Base-by-base conservation (phyloP, 1,140 invertebrate genomes). In the Ditylenchus dipsaci region DNA sequence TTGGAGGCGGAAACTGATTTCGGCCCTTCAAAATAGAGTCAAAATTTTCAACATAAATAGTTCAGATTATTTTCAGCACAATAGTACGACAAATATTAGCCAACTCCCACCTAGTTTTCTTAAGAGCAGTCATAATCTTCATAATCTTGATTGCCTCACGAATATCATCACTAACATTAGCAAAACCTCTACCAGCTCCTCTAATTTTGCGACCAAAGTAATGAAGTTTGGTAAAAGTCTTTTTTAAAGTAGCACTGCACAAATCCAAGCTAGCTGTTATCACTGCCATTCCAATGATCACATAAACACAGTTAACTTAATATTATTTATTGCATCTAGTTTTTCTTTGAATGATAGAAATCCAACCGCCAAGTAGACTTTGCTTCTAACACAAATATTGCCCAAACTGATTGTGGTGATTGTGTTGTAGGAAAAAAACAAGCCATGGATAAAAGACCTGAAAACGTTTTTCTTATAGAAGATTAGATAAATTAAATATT, bases 351-450 rank as follows among this genome's bases (percentile, higher is more conserved):
- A n/a, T n/a, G n/a, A n/a, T n/a, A n/a, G n/a, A n/a, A n/a, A n/a
- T 13, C 57, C 17, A 11, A 78, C 75, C 15, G 66, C 69, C 13
- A 79, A 63, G 65, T 79, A 80, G 23, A 81, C 57, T 42, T 75
- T 72, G 42, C 67, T 82, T 30, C 59, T 65, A 42, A 83, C 78
- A 53, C 74, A 64, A 63, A 82, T 82, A 57, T 83, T 83, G 42
- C 80, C 80, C 26, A 82, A 65, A 27, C 77, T 71, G 64, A 82
- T 82, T 19, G 80, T 82, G 9, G 80, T 82, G 47, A 81, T 81
- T 26, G 81, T 82, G 68, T 81, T 81, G 73, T 81, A 81, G 1
- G 80, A 82, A 64, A 81, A 81, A 58, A 81, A 81, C 1, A 81
- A 63, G 0, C 79, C 79, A 58, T 82, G 78, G 38, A 82, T 81